phyloP scores from a whole-genome alignment of 1,140 invertebrate genomes.

The Pinna nobilis region DNA sequence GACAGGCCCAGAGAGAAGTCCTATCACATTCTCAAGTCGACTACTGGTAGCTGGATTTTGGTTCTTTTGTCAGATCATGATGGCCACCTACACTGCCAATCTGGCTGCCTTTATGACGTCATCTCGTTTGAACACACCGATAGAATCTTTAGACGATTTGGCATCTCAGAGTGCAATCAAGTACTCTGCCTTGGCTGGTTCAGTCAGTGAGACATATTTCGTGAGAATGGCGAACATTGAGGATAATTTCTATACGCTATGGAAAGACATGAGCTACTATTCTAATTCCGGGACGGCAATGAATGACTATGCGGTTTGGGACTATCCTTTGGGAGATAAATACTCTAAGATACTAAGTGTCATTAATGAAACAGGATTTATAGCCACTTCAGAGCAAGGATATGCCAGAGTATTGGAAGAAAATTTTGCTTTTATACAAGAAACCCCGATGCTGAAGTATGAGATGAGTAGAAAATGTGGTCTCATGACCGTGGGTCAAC shows the following conservation, averaged over 20 bases:
- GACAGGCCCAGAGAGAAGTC: slow-evolving; percentile 28
- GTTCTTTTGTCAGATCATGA: slow-evolving; percentile 93
- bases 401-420: slow-evolving; percentile 50
- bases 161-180: slow-evolving; percentile 89
- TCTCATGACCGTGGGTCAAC: slow-evolving; percentile 48
- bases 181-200: slow-evolving; percentile 47
- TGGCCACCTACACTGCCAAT: slow-evolving; percentile 79
- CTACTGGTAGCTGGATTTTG: slow-evolving; percentile 93
- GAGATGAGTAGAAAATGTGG: slow-evolving; percentile 54
- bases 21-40: slow-evolving; percentile 64
- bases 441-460: slow-evolving; percentile 61
- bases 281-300: slow-evolving; percentile 11
- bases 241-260: slow-evolving; percentile 50
- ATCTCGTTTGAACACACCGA: slow-evolving; percentile 74
- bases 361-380: slow-evolving; percentile 38
- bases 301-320: slow-evolving; percentile 82
- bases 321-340: slow-evolving; percentile 93
- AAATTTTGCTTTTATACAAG: slow-evolving; percentile 61
- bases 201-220: slow-evolving; percentile 49
- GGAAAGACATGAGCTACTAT: slow-evolving; percentile 52
- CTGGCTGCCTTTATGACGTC: slow-evolving; percentile 58
- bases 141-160: slow-evolving; percentile 89
- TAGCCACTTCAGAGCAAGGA: slow-evolving; percentile 44
- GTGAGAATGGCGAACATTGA: slow-evolving; percentile 53
- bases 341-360: slow-evolving; percentile 78